Evolutionary conservation across 2,797 vertebrate species (phyloP).

Genomic region (Peromyscus melanophrys): DNA sequence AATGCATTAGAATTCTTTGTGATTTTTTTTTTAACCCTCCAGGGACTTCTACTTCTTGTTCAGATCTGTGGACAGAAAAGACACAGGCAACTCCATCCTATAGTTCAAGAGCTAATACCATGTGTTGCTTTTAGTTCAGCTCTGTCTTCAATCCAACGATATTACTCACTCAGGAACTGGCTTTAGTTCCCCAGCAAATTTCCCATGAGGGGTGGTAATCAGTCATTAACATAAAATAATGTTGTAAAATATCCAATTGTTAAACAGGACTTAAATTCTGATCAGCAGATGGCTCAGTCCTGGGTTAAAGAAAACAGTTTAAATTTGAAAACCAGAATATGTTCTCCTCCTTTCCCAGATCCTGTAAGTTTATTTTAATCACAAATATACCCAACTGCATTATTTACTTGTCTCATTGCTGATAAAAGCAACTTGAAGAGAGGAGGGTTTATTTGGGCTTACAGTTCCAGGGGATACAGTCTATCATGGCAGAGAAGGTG

Average conservation of each 20-base stretch:
- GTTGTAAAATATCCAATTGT: not conserved
- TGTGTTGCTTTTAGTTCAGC: not conserved
- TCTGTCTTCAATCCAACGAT: not conserved
- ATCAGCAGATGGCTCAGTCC: not conserved
- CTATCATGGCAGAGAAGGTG: too few relatives aligned
- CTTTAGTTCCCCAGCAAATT: not conserved
- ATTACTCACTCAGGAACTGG: not conserved
- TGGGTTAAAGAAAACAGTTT: not conserved
- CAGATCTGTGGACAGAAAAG: not conserved
- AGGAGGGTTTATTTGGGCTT: not conserved
- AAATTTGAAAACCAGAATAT: slow-evolving; percentile 10
- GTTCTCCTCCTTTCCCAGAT: not conserved
- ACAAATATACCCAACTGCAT: not conserved
- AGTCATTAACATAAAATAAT: not conserved
- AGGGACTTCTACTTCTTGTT: not conserved
- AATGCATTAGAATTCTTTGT: not conserved
- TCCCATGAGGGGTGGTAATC: not conserved
- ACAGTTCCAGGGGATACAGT: not conserved
- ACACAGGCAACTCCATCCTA: not conserved
- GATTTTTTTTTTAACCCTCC: not conserved
- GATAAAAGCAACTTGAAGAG: not conserved
- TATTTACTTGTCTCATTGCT: not conserved
- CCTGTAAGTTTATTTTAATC: slow-evolving; percentile 24
- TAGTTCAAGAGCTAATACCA: not conserved
- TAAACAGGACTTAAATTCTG: slow-evolving; percentile 29